Evolutionary conservation across 2,888 invertebrate genomes (phyloP).

Genomic region (Norana najaformis): DNA sequence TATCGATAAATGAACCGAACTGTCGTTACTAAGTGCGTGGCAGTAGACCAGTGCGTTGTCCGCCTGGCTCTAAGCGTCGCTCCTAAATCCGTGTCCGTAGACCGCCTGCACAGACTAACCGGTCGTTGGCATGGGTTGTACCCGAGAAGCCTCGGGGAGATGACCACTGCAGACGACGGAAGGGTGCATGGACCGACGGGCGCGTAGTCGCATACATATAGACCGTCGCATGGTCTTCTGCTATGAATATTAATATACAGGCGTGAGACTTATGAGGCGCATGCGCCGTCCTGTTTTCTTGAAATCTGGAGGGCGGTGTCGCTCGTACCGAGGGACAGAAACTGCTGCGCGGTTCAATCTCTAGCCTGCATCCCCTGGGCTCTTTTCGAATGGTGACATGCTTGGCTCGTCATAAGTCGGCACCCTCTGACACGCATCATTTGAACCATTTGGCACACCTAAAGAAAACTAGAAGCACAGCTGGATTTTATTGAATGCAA

Average conservation of each 20-base stretch:
- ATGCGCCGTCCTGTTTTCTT: neutral
- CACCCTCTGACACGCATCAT: neutral
- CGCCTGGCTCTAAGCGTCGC: neutral
- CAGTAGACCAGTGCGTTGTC: neutral
- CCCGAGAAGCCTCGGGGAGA: neutral
- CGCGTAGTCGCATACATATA: neutral
- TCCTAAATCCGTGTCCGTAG: neutral
- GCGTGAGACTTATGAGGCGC: neutral
- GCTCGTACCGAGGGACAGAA: neutral
- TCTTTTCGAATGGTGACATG: neutral
- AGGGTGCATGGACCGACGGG: neutral
- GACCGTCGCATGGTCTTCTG: neutral
- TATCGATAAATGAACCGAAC: neutral
- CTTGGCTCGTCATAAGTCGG: neutral
- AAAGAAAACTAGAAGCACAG: neutral
- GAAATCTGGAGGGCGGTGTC: neutral
- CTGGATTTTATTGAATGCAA: neutral
- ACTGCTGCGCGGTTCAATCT: too few relatives aligned
- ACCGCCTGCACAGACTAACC: neutral
- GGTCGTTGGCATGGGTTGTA: conserved; percentile 3
- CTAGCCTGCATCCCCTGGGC: neutral
- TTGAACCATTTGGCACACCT: neutral
- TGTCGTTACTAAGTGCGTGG: neutral
- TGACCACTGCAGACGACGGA: neutral
- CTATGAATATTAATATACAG: neutral